Evolutionary conservation across 2,797 vertebrate species (phyloP), one percentile per base, ranked within the genome.

Genomic region (Morus bassanus): DNA sequence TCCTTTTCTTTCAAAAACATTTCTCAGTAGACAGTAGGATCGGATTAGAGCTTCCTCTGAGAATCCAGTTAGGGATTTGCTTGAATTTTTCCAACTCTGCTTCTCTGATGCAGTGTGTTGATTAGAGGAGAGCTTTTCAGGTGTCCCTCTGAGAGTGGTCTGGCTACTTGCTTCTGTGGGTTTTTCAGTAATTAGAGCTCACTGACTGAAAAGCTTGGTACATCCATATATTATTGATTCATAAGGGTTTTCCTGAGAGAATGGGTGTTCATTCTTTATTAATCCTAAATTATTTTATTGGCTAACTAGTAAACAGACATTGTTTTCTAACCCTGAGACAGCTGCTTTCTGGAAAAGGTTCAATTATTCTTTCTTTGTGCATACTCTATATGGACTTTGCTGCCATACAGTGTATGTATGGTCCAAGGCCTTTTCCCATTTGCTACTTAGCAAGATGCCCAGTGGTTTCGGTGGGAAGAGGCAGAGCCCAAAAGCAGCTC

Each of bases 1-100:
- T 91, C 77, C 63, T 91, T 89, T 90, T 85, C 89, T 91, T 91
- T 86, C 80, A 82, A 81, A 93, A 90, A 3, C 60, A 33, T 84
- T 88, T 91, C 67, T 91, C 37, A 24, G 74, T 67, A 93, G 89
- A 79, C 4, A 1, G 37, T 63, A 70, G 73, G 61, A 79, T 84
- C 6, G 41, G 59, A 93, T 95, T 94, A 97, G 89, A 60, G 59
- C 28, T 83, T 88, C 30, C 68, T 81, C 60, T 82, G 54, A 67
- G 76, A 89, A 90, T 86, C 53, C 73, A 60, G 65, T 67, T 67
- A 69, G 48, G 25, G 73, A 85, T 88, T 94, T 88, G 33, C 53
- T 78, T 89, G 59, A 63, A 14, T 86, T 89, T 80, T 88, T 77
- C 60, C n/a, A 68, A 17, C 25, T 57, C 54, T 33, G n/a, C 76